These are phyloP conservation scores for Uropsilus gracilis DNA, from an alignment of 2,113 vertebrate genomes.

Conservation along the genomic window DNA sequence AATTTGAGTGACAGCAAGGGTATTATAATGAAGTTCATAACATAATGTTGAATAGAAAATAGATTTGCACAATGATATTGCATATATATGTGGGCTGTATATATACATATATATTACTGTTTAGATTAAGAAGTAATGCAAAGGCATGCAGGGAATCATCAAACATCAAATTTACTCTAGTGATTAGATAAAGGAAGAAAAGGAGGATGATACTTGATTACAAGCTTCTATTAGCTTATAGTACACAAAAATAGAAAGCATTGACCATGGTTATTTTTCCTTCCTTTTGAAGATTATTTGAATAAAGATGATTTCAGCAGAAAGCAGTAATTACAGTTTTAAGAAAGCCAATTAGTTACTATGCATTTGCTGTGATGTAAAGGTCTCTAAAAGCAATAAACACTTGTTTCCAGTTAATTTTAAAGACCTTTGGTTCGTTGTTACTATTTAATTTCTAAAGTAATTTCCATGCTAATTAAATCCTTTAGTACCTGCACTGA, in stretches of 20 bases:
- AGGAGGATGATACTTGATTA: background rate
- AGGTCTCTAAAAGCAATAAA: conserved; percentile 74
- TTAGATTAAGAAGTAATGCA: background rate
- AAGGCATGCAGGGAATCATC: background rate
- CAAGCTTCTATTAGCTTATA: conserved; percentile 24
- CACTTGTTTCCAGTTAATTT: conserved; percentile 78
- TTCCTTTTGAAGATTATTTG: conserved; percentile 68
- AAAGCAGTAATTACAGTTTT: conserved; percentile 78
- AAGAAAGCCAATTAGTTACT: conserved; percentile 73
- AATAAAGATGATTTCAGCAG: conserved; percentile 66
- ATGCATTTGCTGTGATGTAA: conserved; percentile 69
- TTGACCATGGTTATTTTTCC: conserved; percentile 18
- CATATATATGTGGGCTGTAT: no score
- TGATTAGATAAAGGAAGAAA: background rate
- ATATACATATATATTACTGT: background rate
- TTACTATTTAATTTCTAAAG: conserved; percentile 78
- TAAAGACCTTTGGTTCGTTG: conserved; percentile 76
- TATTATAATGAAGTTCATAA: background rate
- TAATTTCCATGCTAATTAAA: conserved; percentile 80
- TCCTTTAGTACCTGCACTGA: conserved; percentile 67
- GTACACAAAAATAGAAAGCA: conserved; percentile 17
- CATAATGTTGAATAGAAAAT: background rate
- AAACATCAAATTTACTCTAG: background rate
- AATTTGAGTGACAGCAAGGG: background rate
- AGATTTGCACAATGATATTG: background rate